Conservation (phyloP, 2,113 vertebrate species). For the Aspiorhynchus laticeps region DNA sequence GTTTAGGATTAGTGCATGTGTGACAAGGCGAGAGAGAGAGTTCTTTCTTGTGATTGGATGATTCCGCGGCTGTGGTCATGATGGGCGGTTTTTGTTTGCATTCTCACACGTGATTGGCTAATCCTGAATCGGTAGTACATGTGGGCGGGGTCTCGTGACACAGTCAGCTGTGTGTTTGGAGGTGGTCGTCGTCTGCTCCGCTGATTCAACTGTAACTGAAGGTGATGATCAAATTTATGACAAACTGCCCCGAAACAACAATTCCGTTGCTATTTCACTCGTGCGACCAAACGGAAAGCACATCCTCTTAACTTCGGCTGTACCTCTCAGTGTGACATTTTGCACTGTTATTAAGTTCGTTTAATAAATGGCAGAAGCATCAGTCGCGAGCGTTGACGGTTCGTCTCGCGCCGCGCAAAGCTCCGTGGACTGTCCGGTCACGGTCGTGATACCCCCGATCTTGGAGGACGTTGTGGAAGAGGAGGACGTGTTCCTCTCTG, state of each 20-base stretch:
- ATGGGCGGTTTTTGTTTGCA: background rate
- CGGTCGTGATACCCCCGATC: slow-evolving; percentile 35
- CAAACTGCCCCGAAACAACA: background rate
- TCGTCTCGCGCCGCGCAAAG: slow-evolving; percentile 19
- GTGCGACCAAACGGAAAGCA: background rate
- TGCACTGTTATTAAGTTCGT: slow-evolving; percentile 3
- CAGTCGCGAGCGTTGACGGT: slow-evolving; percentile 28
- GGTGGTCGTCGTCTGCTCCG: background rate
- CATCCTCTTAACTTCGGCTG: background rate
- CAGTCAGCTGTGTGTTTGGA: slow-evolving; percentile 21
- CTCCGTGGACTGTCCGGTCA: slow-evolving; percentile 32
- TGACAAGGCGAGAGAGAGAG: background rate
- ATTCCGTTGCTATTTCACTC: background rate
- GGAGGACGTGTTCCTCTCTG: slow-evolving; percentile 59
- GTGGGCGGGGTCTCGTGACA: slow-evolving; percentile 26
- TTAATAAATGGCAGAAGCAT: slow-evolving; percentile 53
- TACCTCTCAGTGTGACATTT: background rate
- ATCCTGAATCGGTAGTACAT: background rate
- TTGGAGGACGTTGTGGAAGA: slow-evolving; percentile 57
- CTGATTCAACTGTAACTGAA: background rate
- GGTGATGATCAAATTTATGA: slow-evolving; percentile 1
- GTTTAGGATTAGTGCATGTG: background rate
- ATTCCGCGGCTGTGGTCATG: background rate
- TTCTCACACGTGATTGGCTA: slow-evolving; percentile 39
- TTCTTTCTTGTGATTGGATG: background rate